These are phyloP conservation scores for Callinectes sapidus DNA, from an alignment of 2,888 invertebrate genomes.

Conservation along the genomic window DNA sequence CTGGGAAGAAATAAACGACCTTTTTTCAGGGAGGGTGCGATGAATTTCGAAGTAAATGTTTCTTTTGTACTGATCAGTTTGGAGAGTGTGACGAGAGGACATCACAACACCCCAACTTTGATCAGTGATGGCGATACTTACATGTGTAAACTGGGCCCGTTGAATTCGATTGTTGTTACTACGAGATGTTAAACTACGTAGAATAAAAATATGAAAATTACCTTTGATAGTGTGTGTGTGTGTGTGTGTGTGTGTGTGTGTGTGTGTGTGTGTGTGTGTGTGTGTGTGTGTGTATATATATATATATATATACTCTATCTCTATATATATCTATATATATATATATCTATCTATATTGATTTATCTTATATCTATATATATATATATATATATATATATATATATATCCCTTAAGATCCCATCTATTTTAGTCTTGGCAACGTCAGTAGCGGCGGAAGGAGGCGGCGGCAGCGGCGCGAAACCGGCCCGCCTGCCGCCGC, in stretches of 20 bases:
- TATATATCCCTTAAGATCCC: neutral
- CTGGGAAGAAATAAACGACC: neutral
- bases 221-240: neutral
- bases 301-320: constrained; percentile 61
- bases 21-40: neutral
- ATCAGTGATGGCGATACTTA: neutral
- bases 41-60: neutral
- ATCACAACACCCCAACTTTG: neutral
- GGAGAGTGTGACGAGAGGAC: neutral
- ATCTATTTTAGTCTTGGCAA: neutral
- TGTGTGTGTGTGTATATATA: constrained; percentile 54
- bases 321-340: constrained; percentile 60
- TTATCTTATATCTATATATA: too few species aligned
- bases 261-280: neutral
- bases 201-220: neutral
- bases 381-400: constrained; percentile 48
- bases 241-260: neutral
- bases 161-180: neutral
- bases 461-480: neutral
- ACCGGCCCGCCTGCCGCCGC: constrained; percentile 8
- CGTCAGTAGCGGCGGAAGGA: constrained; percentile 14
- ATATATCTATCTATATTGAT: constrained; percentile 56
- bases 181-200: neutral
- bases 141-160: neutral
- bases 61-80: neutral